Percentiles rank a stretch among this genome's conserved stretches.
Conservation (phyloP, 2,888 invertebrate species). For the Adelphocoris suturalis region DNA sequence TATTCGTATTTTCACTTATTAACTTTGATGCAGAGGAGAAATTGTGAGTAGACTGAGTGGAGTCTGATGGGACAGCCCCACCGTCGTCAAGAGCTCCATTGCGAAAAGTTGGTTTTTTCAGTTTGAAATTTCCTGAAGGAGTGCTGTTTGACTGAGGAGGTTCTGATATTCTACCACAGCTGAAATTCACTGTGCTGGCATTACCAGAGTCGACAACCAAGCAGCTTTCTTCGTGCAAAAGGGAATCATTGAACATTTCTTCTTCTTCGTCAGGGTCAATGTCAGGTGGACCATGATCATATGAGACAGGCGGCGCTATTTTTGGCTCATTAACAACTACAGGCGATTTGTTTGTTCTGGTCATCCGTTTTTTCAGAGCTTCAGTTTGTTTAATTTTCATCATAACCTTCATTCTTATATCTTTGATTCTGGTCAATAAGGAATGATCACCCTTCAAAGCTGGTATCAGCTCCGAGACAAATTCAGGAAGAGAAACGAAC, state of each 20-base stretch:
- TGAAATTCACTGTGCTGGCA: too few relatives aligned
- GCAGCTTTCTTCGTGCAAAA: slow-evolving; percentile 39
- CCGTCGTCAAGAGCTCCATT: neutral
- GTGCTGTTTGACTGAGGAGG: slow-evolving; percentile 19
- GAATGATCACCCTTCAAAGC: slow-evolving; percentile 80
- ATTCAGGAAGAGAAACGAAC: slow-evolving; percentile 83
- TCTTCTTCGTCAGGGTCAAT: slow-evolving; percentile 58
- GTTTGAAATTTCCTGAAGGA: slow-evolving; percentile 11
- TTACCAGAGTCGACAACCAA: slow-evolving; percentile 7
- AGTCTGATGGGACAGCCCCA: neutral
- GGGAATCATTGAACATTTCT: slow-evolving; percentile 51
- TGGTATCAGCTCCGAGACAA: slow-evolving; percentile 82
- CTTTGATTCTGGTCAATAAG: slow-evolving; percentile 80
- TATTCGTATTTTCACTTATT: neutral
- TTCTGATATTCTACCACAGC: neutral
- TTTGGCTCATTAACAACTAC: neutral
- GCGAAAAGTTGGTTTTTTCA: slow-evolving; percentile 41
- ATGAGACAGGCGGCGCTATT: neutral
- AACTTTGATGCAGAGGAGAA: neutral
- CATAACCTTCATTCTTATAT: slow-evolving; percentile 82
- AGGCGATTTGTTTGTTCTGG: neutral
- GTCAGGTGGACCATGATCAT: neutral
- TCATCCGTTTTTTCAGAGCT: slow-evolving; percentile 55
- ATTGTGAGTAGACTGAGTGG: neutral
- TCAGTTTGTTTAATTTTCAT: slow-evolving; percentile 80